Evolutionary conservation across 2,888 invertebrate species (phyloP), one percentile per base, ranked within the genome.

Genomic region (Lithodes maja): DNA sequence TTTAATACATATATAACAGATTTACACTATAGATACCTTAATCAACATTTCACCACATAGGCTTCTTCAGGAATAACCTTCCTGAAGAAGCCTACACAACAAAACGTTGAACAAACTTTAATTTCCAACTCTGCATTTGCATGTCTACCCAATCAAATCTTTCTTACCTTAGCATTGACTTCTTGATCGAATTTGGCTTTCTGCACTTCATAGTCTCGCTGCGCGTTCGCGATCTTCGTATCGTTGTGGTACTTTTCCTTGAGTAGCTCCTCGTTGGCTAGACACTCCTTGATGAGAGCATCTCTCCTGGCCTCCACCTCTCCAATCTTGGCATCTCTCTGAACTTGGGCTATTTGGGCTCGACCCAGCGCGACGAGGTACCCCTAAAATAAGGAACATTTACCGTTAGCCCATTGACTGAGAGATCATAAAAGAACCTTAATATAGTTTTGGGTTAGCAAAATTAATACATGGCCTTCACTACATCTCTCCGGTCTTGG

Each of bases 161-260:
- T 49, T 49, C 12, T 33, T 78, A 87, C 90, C 89, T 86, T 91
- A 9, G 90, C 77, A 49, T 85, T 77, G 17, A 94, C 93, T 92
- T 94, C 94, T 93, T 92, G 92, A 90, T 94, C 94, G 89, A 93
- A 94, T 1, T 93, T 92, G 3, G 94, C 94, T 86, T 94, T 93
- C 93, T 94, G 94, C 92, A 94, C 92, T 91, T 94, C 93, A 92
- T 93, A 94, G 92, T 94, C 94, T 91, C 94, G 92, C 92, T 93
- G 93, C n/a, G 94, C 93, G 87, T 93, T 93, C 50, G 94, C 93
- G 50, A 94, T 93, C 90, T 93, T 93, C 85, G 93, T 93, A 90
- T 94, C 94, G 88, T 94, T 94, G 50, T 92, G 91, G 85, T 93
- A 94, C 5, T 93, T 92, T 3, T 94, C 92, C 54, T 93, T 93